Base-by-base conservation (phyloP, 2,888 invertebrate species). In the Coenonympha arcania region DNA sequence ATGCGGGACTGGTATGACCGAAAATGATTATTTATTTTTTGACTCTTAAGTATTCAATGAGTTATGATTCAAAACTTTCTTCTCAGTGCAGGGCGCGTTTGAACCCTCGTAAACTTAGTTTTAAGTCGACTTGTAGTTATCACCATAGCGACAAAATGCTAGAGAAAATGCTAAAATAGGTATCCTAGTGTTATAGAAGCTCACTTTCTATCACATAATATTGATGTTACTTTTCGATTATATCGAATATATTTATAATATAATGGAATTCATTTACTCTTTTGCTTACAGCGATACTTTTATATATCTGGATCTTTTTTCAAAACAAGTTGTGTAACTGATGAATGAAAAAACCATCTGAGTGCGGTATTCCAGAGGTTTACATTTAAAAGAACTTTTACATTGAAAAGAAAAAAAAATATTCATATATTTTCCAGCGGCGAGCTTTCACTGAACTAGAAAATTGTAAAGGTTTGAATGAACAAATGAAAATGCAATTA, bases 361-460 rank as follows among this genome's bases (percentile, higher is more conserved):
- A 43, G 43, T 33, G 43, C 31, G 43, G 31, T 9, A 4, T 41
- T 31, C 19, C 20, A 33, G 43, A 13, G 31, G 31, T 43, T 43
- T 43, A 33, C 30, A 19, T 43, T 43, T 43, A 30, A 31, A 33
- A 33, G 30, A 30, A 11, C n/a, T n/a, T n/a, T n/a, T n/a, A n/a
- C n/a, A n/a, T n/a, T n/a, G n/a, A n/a, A n/a, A n/a, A n/a, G n/a
- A n/a, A n/a, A n/a, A n/a, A n/a, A n/a, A n/a, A n/a, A n/a, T n/a
- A n/a, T n/a, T n/a, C n/a, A 43, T 15, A 43, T 43, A 43, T 30
- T 43, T 43, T 33, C 22, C 13, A 13, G 15, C 22, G 13, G 39
- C 13, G 24, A 9, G 11, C 11, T 19, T 36, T 20, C 4, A 24
- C 15, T 39, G 39, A 22, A 39, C 39, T 39, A 24, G 39, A 39